Evolutionary conservation across 2,797 vertebrate genomes (phyloP).

Genomic region (Periparus ater): DNA sequence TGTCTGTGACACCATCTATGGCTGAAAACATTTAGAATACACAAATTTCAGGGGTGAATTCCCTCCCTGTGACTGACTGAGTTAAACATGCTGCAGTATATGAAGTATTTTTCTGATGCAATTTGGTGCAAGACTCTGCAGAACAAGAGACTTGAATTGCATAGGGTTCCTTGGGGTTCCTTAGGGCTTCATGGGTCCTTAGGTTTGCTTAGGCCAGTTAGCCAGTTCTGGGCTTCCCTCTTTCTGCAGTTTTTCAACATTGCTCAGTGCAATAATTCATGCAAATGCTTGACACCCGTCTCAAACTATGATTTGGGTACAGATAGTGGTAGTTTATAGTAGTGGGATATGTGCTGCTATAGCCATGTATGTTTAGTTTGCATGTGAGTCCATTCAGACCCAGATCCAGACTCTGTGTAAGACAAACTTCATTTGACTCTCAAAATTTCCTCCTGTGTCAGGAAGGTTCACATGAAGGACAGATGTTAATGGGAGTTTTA

Average conservation of each 20-base stretch:
- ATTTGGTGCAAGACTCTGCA: not conserved
- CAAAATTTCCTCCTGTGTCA: not conserved
- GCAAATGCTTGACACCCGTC: not conserved
- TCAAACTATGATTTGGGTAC: not conserved
- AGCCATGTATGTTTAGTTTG: not conserved
- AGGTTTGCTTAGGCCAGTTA: not conserved
- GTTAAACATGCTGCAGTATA: not conserved
- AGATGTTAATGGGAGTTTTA: not conserved
- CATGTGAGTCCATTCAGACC: not conserved
- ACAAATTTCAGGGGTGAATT: not conserved
- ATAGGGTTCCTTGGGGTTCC: not conserved
- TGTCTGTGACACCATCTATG: not conserved
- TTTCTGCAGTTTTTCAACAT: not conserved
- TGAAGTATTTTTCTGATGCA: not conserved
- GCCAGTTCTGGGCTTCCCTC: not conserved
- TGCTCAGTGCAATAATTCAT: not conserved
- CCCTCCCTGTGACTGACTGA: not conserved
- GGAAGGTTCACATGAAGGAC: not conserved
- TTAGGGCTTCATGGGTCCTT: too few relatives aligned
- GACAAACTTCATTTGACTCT: not conserved
- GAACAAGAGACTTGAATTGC: not conserved
- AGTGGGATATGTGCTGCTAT: not conserved
- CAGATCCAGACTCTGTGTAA: not conserved
- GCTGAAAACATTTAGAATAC: not conserved
- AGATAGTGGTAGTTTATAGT: not conserved